Conservation (phyloP, 2,888 invertebrate species). For the Morpho deidamia region DNA sequence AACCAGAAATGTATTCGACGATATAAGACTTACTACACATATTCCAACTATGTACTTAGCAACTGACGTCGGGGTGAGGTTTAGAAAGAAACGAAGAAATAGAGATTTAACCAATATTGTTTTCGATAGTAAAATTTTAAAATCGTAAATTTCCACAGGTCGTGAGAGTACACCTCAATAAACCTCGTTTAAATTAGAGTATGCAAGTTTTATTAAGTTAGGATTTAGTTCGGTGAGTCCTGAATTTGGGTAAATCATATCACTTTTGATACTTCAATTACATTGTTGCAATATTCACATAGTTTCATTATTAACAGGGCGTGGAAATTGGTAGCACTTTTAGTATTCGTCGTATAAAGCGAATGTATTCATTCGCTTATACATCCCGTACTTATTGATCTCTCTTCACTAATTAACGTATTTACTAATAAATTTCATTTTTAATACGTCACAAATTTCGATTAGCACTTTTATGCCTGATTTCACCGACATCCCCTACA, state of each 20-base stretch:
- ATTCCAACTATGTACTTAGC: no score
- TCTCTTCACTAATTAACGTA: not conserved
- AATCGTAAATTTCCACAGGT: slow-evolving; percentile 56
- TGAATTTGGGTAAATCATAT: slow-evolving; percentile 24
- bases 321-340: slow-evolving; percentile 29
- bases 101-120: no score
- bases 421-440: not conserved
- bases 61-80: no score
- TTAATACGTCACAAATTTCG: not conserved
- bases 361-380: no score
- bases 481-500: no score
- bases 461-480: not conserved
- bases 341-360: not conserved
- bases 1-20: no score
- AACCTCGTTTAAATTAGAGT: slow-evolving; percentile 63
- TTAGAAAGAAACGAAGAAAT: no score
- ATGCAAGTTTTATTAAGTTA: slow-evolving; percentile 30
- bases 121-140: slow-evolving; percentile 13
- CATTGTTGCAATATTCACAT: slow-evolving; percentile 1
- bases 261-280: slow-evolving; percentile 5
- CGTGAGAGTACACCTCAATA: slow-evolving; percentile 39
- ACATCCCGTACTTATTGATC: not conserved
- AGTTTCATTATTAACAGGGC: slow-evolving; percentile 21
- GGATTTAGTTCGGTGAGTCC: slow-evolving; percentile 54
- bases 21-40: no score